phyloP scores from a whole-genome alignment of 2,888 invertebrate species.

The Hedya salicella region DNA sequence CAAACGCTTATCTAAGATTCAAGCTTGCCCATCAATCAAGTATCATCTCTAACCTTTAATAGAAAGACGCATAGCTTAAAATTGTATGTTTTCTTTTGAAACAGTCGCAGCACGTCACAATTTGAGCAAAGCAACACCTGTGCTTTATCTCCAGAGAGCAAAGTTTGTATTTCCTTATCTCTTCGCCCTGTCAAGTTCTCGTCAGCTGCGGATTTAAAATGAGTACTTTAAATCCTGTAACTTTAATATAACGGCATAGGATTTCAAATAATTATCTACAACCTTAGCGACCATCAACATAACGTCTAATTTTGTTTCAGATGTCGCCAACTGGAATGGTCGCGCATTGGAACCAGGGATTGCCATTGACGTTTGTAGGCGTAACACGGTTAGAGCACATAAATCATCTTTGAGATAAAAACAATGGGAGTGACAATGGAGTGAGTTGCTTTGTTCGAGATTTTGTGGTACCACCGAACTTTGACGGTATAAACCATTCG shows the following conservation, averaged over 20 bases:
- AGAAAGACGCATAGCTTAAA: slow-evolving; percentile 10
- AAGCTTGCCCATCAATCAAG: slow-evolving; percentile 21
- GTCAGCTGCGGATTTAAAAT: not conserved
- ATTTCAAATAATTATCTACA: not conserved
- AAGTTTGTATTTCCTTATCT: not conserved
- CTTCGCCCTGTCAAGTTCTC: not conserved
- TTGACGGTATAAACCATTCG: slow-evolving; percentile 23
- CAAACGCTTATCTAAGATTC: slow-evolving; percentile 30
- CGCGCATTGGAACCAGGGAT: slow-evolving; percentile 40
- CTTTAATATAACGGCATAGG: not conserved
- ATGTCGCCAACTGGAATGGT: slow-evolving; percentile 21
- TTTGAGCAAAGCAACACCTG: not conserved
- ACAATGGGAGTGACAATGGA: slow-evolving; percentile 55
- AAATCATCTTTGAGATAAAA: slow-evolving; percentile 55
- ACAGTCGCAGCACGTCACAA: not conserved
- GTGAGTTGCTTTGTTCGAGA: slow-evolving; percentile 50
- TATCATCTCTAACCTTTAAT: slow-evolving; percentile 2
- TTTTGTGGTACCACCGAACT: slow-evolving; percentile 37
- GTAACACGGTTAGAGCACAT: slow-evolving; percentile 52
- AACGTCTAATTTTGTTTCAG: slow-evolving; percentile 19
- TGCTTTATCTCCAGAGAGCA: slow-evolving; percentile 6
- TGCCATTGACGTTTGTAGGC: slow-evolving; percentile 48
- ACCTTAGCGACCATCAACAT: slow-evolving; percentile 5
- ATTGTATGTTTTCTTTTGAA: slow-evolving; percentile 8
- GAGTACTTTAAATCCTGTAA: not conserved